These are phyloP conservation scores for Adelges cooleyi DNA, from an alignment of 1,140 invertebrate species.

Conservation along the genomic window DNA sequence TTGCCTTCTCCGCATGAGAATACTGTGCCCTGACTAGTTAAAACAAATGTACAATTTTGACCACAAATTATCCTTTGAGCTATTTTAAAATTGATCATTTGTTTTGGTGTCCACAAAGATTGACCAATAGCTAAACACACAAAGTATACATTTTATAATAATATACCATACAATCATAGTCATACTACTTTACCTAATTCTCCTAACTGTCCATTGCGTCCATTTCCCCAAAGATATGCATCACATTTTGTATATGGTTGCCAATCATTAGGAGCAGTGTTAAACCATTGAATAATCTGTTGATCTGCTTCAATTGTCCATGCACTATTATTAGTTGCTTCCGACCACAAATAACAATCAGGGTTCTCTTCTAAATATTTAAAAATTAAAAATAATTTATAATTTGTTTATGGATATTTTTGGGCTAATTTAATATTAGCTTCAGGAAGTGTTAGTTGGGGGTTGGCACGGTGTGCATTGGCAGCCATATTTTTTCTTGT, in stretches of 20 bases:
- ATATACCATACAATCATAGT: no score
- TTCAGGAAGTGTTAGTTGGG: no score
- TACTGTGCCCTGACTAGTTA: constrained; percentile 46
- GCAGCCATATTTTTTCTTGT: no score
- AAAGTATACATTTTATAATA: not conserved
- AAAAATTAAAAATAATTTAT: not conserved
- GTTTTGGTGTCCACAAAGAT: constrained; percentile 7
- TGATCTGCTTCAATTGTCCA: constrained; percentile 50
- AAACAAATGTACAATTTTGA: constrained; percentile 50
- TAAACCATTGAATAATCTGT: constrained; percentile 52
- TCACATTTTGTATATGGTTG: constrained; percentile 53
- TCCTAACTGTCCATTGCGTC: constrained; percentile 51
- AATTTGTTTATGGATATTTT: not conserved
- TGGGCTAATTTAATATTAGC: no score
- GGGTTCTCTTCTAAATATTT: constrained; percentile 6
- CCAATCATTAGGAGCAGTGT: constrained; percentile 52
- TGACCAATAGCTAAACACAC: constrained; percentile 7
- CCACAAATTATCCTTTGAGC: constrained; percentile 52
- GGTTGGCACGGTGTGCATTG: no score
- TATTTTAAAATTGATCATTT: constrained; percentile 36
- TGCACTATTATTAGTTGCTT: constrained; percentile 40
- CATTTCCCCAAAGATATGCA: constrained; percentile 52
- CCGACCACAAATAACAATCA: constrained; percentile 33
- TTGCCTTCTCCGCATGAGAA: constrained; percentile 49
- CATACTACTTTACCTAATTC: constrained; percentile 41